These are phyloP conservation scores for Sceliomorpha sp. DNA, from an alignment of 2,888 invertebrate species.

Conservation along the genomic window DNA sequence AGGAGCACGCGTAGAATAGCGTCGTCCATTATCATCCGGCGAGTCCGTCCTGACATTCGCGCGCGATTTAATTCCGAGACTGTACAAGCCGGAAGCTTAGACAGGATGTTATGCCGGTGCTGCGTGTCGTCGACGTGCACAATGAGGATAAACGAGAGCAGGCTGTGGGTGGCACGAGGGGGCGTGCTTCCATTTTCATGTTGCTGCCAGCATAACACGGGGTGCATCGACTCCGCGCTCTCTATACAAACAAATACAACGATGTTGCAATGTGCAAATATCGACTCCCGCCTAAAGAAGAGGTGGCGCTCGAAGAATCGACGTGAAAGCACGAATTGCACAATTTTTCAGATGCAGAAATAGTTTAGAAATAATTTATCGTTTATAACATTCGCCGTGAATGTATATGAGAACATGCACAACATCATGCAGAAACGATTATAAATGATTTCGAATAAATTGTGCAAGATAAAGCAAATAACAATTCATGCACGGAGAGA, in stretches of 20 bases:
- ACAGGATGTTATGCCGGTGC: conserved; percentile 63
- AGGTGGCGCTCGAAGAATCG: too few species aligned
- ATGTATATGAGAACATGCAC: too few species aligned
- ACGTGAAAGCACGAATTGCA: too few species aligned
- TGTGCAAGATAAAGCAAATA: too few species aligned
- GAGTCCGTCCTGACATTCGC: conserved; percentile 70
- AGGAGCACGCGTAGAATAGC: conserved; percentile 19
- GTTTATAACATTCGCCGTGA: too few species aligned
- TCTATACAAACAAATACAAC: conserved; percentile 33
- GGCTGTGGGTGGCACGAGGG: conserved; percentile 64
- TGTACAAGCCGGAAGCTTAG: conserved; percentile 66
- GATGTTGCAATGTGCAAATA: conserved; percentile 39
- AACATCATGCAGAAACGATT: too few species aligned
- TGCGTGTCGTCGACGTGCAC: conserved; percentile 65
- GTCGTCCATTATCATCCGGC: conserved; percentile 47
- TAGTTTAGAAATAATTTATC: too few species aligned
- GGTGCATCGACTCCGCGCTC: conserved; percentile 40
- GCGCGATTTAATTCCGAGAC: conserved; percentile 71
- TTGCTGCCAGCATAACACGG: conserved; percentile 61
- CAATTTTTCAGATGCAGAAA: too few species aligned
- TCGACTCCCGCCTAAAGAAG: too few species aligned
- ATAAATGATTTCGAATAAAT: too few species aligned
- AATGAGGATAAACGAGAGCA: conserved; percentile 69
- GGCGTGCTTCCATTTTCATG: conserved; percentile 70
- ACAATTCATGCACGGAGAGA: too few species aligned